A percentile compares a stretch with the other conserved stretches of the same genome.
Evolutionary conservation across 2,888 invertebrate species (phyloP).

Genomic region (Tineola bisselliella): DNA sequence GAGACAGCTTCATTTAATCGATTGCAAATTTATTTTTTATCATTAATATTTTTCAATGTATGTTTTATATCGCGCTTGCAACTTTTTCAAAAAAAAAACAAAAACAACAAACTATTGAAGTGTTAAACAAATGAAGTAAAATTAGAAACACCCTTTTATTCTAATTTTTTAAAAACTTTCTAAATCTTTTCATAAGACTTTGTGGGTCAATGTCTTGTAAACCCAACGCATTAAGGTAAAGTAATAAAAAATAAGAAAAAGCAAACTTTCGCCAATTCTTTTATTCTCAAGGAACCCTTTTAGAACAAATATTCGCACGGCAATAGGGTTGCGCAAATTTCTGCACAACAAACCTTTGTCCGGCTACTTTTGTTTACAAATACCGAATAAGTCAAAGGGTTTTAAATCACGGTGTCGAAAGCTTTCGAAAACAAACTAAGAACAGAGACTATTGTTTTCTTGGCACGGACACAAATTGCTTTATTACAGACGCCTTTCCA

Average conservation of each 20-base stretch:
- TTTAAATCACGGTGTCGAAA: constrained; percentile 66
- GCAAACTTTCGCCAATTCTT: constrained; percentile 40
- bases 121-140: too few species aligned
- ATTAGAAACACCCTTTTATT: neutral
- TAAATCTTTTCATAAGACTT: constrained; percentile 25
- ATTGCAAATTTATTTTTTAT: constrained; percentile 20
- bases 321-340: constrained; percentile 60
- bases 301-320: constrained; percentile 46
- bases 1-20: constrained; percentile 39
- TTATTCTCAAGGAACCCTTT: constrained; percentile 26
- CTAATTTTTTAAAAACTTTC: constrained; percentile 33
- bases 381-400: constrained; percentile 49
- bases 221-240: constrained; percentile 37
- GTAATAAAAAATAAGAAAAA: constrained; percentile 16
- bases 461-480: constrained; percentile 61
- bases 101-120: neutral
- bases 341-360: constrained; percentile 38
- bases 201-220: constrained; percentile 32
- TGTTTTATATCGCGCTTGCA: constrained; percentile 16
- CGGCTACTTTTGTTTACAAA: constrained; percentile 52
- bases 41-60: neutral
- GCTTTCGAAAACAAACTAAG: constrained; percentile 63
- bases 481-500: constrained; percentile 50
- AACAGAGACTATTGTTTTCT: constrained; percentile 60
- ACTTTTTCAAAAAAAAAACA: constrained; percentile 20